Evolutionary conservation across 2,113 vertebrate genomes (phyloP).

Genomic region (Egretta garzetta): DNA sequence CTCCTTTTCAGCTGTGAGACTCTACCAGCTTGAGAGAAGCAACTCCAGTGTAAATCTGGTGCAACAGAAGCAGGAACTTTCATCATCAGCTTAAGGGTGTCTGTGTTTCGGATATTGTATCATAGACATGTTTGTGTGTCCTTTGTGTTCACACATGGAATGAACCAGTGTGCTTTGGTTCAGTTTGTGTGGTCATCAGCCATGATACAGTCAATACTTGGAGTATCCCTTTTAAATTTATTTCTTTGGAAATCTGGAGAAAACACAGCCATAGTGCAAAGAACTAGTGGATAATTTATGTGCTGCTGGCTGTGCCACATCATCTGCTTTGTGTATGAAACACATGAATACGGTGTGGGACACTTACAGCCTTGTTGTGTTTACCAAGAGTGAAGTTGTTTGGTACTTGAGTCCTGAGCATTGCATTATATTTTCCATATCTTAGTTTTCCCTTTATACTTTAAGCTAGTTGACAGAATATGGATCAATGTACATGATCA

Average conservation of each 20-base stretch:
- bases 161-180: background rate
- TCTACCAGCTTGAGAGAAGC: background rate
- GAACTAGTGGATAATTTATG: background rate
- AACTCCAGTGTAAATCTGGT: background rate
- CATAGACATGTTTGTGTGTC: background rate
- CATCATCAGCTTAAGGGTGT: background rate
- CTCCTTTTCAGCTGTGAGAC: background rate
- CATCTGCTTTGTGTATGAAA: background rate
- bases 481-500: background rate
- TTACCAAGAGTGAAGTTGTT: background rate
- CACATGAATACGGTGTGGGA: background rate
- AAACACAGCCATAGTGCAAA: background rate
- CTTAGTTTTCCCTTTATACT: background rate
- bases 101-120: background rate
- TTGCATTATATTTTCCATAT: background rate
- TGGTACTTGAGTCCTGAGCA: background rate
- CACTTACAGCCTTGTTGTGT: background rate
- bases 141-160: background rate
- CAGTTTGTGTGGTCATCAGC: background rate
- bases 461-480: background rate
- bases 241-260: background rate
- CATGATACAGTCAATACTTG: background rate
- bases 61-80: background rate
- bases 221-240: background rate
- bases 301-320: background rate